These are phyloP conservation scores for Engraulis encrasicolus DNA, from an alignment of 2,113 vertebrate species.

Conservation along the genomic window DNA sequence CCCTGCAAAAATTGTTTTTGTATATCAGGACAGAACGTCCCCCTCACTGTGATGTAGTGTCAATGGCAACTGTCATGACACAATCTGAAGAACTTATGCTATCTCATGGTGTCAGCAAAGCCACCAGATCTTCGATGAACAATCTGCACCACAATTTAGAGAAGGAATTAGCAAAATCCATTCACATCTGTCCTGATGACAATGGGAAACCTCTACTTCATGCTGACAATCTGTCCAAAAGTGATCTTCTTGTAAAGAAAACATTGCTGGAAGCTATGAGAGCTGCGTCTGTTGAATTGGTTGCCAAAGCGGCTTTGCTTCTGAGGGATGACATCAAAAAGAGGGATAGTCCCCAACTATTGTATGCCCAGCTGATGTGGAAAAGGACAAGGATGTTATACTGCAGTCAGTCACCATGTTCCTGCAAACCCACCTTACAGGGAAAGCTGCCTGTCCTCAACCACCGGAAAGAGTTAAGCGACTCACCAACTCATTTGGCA, in stretches of 20 bases:
- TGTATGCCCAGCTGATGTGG: conserved; percentile 18
- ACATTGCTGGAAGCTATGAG: not conserved
- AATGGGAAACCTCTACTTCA: conserved; percentile 20
- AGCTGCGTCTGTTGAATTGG: not conserved
- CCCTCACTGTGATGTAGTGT: no score
- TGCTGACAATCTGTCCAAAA: conserved; percentile 18
- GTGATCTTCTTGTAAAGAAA: not conserved
- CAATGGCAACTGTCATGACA: no score
- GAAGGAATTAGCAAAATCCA: conserved; percentile 15
- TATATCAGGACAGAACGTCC: no score
- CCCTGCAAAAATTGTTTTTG: no score
- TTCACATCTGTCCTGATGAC: conserved; percentile 24
- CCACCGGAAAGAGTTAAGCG: conserved; percentile 15
- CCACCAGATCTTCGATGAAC: not conserved
- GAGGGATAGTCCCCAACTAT: not conserved
- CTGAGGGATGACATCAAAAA: no score
- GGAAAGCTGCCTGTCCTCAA: not conserved
- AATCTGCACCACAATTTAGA: conserved; percentile 22
- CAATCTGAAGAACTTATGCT: no score
- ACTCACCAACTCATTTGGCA: conserved; percentile 7
- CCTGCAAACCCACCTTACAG: not conserved
- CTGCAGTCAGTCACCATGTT: not conserved
- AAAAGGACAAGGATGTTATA: not conserved
- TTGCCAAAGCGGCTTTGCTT: conserved; percentile 2
- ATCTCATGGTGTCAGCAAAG: not conserved